A percentile compares a stretch with the other conserved stretches of the same genome.
These are phyloP conservation scores for Ophraella communa DNA, from an alignment of 2,888 invertebrate species.

Conservation along the genomic window DNA sequence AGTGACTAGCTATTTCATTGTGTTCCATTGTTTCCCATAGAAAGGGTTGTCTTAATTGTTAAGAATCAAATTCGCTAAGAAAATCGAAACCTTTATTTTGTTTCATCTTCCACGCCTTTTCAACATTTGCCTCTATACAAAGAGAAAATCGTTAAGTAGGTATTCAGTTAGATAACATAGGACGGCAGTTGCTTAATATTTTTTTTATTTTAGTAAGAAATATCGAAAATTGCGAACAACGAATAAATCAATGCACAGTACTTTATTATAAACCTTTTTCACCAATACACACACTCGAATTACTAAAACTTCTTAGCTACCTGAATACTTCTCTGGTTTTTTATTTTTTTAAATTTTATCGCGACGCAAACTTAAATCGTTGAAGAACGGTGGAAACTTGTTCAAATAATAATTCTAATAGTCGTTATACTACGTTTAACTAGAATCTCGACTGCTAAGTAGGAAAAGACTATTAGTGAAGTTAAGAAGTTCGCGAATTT, in stretches of 20 bases:
- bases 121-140: neutral
- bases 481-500: constrained; percentile 34
- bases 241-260: too few relatives aligned
- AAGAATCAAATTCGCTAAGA: neutral
- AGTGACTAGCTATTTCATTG: constrained; percentile 10
- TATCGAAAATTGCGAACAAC: too few relatives aligned
- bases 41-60: neutral
- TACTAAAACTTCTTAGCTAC: neutral
- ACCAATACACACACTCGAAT: neutral
- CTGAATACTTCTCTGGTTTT: constrained; percentile 2
- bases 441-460: constrained; percentile 37
- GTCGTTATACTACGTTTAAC: constrained; percentile 39
- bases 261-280: neutral
- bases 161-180: too few relatives aligned
- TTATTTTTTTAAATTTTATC: constrained; percentile 17
- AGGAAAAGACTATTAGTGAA: constrained; percentile 38
- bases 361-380: constrained; percentile 15
- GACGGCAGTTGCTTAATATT: too few relatives aligned
- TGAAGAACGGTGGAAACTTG: constrained; percentile 26
- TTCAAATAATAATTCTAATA: constrained; percentile 38
- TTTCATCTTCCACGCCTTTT: neutral
- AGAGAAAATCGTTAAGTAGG: neutral
- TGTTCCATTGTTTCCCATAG: neutral
- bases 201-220: too few relatives aligned
- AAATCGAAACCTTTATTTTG: neutral